Evolutionary conservation across 2,113 vertebrate species (phyloP).

Genomic region (Corynorhinus townsendii): DNA sequence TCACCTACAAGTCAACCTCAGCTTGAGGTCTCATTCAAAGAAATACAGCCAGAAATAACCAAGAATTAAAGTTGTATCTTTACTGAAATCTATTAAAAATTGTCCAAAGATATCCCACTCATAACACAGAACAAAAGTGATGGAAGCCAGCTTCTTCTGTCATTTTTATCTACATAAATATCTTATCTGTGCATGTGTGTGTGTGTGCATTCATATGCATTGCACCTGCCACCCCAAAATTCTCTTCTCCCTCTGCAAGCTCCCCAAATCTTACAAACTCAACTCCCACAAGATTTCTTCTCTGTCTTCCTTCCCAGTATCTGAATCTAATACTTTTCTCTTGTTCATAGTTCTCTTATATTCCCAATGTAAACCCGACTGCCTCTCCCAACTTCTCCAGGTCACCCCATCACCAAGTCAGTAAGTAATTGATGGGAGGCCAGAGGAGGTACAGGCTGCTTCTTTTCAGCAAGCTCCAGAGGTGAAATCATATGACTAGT

Average conservation of each 20-base stretch:
- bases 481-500: not conserved
- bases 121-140: not conserved
- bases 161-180: not conserved
- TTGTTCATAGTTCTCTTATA: not conserved
- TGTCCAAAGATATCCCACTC: not conserved
- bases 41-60: not conserved
- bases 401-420: not conserved
- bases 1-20: not conserved
- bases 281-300: not conserved
- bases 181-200: not conserved
- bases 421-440: not conserved
- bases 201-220: not conserved
- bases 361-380: not conserved
- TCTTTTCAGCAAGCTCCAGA: not conserved
- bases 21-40: not conserved
- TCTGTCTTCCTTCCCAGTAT: not conserved
- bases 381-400: not conserved
- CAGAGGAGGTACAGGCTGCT: not conserved
- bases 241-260: not conserved
- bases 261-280: not conserved
- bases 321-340: not conserved
- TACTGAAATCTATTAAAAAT: conserved; percentile 5
- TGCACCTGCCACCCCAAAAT: not conserved
- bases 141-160: not conserved
- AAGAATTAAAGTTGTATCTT: not conserved